A percentile compares a stretch with the other conserved stretches of the same genome.
phyloP scores from a whole-genome alignment of 2,797 vertebrate species.

The Coendou prehensilis region DNA sequence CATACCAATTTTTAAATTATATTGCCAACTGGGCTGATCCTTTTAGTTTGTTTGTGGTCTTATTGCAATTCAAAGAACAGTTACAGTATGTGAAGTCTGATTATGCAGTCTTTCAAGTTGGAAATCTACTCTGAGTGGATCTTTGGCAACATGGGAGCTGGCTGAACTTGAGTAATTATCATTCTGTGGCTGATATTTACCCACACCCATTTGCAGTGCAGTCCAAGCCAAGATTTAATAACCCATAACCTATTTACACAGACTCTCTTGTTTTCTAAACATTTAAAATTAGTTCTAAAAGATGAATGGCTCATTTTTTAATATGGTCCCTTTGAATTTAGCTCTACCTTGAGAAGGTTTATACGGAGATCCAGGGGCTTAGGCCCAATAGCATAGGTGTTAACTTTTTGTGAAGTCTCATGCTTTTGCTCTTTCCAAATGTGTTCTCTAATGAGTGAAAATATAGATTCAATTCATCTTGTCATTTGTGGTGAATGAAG shows the following conservation, averaged over 20 bases:
- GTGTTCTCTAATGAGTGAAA: conserved; percentile 4
- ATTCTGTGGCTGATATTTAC: conserved; percentile 77
- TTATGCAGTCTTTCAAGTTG: neutral
- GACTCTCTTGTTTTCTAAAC: conserved; percentile 78
- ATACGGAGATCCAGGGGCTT: neutral
- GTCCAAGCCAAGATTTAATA: conserved; percentile 78
- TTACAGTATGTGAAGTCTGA: neutral
- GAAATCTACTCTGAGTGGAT: neutral
- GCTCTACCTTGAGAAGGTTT: neutral
- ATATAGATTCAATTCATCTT: conserved; percentile 50
- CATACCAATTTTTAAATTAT: neutral
- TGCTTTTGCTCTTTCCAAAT: neutral
- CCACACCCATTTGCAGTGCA: conserved; percentile 56
- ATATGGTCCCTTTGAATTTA: conserved; percentile 38
- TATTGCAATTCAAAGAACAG: neutral
- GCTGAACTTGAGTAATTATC: conserved; percentile 63
- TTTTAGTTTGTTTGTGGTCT: conserved; percentile 34
- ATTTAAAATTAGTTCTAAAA: conserved; percentile 79
- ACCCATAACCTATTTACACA: conserved; percentile 76
- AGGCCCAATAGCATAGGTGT: neutral
- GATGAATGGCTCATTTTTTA: conserved; percentile 69
- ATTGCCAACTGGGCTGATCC: neutral
- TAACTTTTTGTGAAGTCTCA: neutral
- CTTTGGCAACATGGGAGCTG: neutral
- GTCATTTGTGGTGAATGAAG: conserved; percentile 38